These are phyloP conservation scores for Saccopteryx bilineata DNA, from an alignment of 2,113 vertebrate species.

Conservation along the genomic window DNA sequence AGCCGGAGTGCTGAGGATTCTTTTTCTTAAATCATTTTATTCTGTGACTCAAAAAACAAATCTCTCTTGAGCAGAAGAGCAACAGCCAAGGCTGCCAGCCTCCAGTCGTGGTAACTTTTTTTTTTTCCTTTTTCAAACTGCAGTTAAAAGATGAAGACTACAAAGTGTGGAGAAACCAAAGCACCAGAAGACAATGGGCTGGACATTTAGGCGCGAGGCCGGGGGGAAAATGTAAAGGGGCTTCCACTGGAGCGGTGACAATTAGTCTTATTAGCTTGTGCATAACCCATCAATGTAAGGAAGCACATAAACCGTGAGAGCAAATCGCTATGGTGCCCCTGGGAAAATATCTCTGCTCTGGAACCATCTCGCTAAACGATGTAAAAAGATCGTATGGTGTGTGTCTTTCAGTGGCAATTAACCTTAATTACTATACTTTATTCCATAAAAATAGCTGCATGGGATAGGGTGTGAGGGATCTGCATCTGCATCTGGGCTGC, in stretches of 20 bases:
- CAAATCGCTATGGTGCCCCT: neutral
- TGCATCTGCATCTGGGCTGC: neutral
- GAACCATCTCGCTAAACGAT: neutral
- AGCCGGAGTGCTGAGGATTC: slow-evolving; percentile 55
- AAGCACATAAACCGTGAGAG: neutral
- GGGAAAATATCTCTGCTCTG: neutral
- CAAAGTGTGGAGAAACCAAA: slow-evolving; percentile 45
- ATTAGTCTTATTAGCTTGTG: slow-evolving; percentile 54
- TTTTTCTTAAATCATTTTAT: slow-evolving; percentile 74
- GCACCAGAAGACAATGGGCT: neutral
- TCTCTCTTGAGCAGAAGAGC: slow-evolving; percentile 61
- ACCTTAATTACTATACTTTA: slow-evolving; percentile 58
- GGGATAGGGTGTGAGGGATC: neutral
- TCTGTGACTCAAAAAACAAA: slow-evolving; percentile 48
- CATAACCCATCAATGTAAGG: slow-evolving; percentile 61
- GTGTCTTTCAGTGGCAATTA: slow-evolving; percentile 59
- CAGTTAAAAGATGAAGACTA: neutral
- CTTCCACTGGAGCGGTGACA: neutral
- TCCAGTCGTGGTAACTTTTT: neutral
- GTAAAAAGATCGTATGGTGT: slow-evolving; percentile 53
- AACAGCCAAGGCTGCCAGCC: slow-evolving; percentile 11
- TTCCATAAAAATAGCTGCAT: slow-evolving; percentile 32
- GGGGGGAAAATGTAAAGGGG: slow-evolving; percentile 24
- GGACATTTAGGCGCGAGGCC: slow-evolving; percentile 37
- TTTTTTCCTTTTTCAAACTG: neutral